phyloP scores from a whole-genome alignment of 2,888 invertebrate genomes.

The Hofmannophila pseudospretella region DNA sequence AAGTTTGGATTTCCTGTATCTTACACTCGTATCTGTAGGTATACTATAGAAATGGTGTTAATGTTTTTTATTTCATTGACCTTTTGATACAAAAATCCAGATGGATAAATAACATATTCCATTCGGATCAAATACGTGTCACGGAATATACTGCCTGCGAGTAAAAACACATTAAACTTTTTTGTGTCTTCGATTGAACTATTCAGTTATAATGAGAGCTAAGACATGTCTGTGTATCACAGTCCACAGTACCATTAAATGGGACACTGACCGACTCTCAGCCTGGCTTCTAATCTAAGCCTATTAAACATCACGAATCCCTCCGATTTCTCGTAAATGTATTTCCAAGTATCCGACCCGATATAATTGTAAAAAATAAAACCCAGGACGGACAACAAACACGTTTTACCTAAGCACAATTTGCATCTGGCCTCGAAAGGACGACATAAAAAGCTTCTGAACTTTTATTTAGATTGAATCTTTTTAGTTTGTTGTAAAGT shows the following conservation, averaged over 20 bases:
- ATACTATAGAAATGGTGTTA: too few species aligned
- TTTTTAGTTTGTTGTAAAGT: slow-evolving; percentile 12
- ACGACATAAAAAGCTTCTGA: slow-evolving; percentile 12
- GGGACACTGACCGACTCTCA: slow-evolving; percentile 36
- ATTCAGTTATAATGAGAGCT: slow-evolving; percentile 22
- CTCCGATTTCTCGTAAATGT: slow-evolving; percentile 71
- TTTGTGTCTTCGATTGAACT: slow-evolving; percentile 27
- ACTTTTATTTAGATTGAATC: slow-evolving; percentile 11
- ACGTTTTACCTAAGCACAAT: slow-evolving; percentile 75
- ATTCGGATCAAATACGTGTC: too few species aligned
- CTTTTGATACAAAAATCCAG: too few species aligned
- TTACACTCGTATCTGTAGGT: too few species aligned
- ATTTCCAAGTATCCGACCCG: slow-evolving; percentile 73
- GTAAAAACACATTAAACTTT: too few species aligned
- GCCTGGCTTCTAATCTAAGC: slow-evolving; percentile 71
- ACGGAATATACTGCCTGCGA: too few species aligned
- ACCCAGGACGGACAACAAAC: slow-evolving; percentile 69
- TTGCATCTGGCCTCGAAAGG: slow-evolving; percentile 47
- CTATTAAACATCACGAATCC: slow-evolving; percentile 72
- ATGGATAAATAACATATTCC: too few species aligned
- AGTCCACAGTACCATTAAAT: slow-evolving; percentile 52
- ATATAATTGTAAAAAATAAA: slow-evolving; percentile 77
- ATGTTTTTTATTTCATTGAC: too few species aligned
- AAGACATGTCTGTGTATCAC: slow-evolving; percentile 19
- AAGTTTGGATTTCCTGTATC: too few species aligned